Percentiles rank a stretch among this genome's conserved stretches.
These are phyloP conservation scores for Manis pentadactyla DNA, from an alignment of 2,797 vertebrate species.

Conservation along the genomic window DNA sequence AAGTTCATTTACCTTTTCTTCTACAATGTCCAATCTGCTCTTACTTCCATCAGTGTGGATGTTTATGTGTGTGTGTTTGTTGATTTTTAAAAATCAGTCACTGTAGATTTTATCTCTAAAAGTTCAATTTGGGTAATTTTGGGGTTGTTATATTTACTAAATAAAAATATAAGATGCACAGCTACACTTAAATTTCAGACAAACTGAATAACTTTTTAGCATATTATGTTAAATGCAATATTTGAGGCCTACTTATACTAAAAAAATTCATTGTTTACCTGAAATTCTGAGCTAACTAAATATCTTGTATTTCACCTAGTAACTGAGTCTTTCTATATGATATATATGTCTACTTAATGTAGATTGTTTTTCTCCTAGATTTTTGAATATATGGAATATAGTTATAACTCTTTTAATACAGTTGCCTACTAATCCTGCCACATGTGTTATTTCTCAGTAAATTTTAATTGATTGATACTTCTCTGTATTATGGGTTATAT, in stretches of 20 bases:
- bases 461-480: not conserved
- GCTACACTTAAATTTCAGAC: not conserved
- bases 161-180: not conserved
- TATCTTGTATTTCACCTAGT: not conserved
- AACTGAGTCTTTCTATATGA: not conserved
- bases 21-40: not conserved
- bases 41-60: not conserved
- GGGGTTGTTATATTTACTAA: not conserved
- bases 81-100: not conserved
- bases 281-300: slow-evolving; percentile 8
- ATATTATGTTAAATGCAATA: not conserved
- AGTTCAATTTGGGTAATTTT: not conserved
- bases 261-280: not conserved
- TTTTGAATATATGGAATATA: not conserved
- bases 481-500: not conserved
- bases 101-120: not conserved
- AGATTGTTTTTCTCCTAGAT: not conserved
- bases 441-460: not conserved
- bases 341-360: not conserved
- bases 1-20: not conserved
- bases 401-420: not conserved
- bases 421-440: not conserved
- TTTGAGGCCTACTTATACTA: not conserved
- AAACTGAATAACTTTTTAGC: not conserved
- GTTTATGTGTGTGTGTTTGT: too few species aligned